Percentiles rank a stretch among this genome's conserved stretches.
These are phyloP conservation scores for Leptinotarsa rubiginosa DNA, from an alignment of 2,888 invertebrate genomes.

Conservation along the genomic window DNA sequence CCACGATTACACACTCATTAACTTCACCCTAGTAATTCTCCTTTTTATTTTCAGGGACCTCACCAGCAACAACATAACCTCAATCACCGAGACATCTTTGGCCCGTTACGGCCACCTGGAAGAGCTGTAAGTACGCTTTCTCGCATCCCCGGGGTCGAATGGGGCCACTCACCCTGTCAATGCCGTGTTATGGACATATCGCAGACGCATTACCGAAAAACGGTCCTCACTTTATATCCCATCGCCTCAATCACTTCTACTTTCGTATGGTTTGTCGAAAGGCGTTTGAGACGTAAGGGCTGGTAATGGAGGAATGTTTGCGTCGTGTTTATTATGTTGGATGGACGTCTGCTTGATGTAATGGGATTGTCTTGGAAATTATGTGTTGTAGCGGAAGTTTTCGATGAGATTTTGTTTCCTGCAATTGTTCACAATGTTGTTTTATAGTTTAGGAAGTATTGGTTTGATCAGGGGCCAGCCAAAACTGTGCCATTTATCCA, in stretches of 20 bases:
- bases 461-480: too few species aligned
- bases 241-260: slow-evolving; percentile 47
- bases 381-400: background rate
- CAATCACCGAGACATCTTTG: slow-evolving; percentile 78
- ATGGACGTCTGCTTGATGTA: background rate
- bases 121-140: slow-evolving; percentile 76
- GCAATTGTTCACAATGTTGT: too few species aligned
- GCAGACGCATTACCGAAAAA: slow-evolving; percentile 57
- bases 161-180: slow-evolving; percentile 47
- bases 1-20: background rate
- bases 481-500: too few species aligned
- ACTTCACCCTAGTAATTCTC: background rate
- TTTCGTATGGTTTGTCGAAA: background rate
- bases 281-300: background rate
- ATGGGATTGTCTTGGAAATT: background rate
- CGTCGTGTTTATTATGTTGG: background rate
- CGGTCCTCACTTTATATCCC: slow-evolving; percentile 51
- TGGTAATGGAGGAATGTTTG: slow-evolving; percentile 4
- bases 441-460: too few species aligned
- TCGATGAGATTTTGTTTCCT: too few species aligned
- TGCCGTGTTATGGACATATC: slow-evolving; percentile 50
- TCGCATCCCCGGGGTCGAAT: slow-evolving; percentile 3
- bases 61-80: slow-evolving; percentile 83
- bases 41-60: slow-evolving; percentile 74
- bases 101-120: slow-evolving; percentile 76